A percentile compares a stretch with the other conserved stretches of the same genome.
These are phyloP conservation scores for Anhinga rufa DNA, from an alignment of 2,113 vertebrate genomes.

Conservation along the genomic window DNA sequence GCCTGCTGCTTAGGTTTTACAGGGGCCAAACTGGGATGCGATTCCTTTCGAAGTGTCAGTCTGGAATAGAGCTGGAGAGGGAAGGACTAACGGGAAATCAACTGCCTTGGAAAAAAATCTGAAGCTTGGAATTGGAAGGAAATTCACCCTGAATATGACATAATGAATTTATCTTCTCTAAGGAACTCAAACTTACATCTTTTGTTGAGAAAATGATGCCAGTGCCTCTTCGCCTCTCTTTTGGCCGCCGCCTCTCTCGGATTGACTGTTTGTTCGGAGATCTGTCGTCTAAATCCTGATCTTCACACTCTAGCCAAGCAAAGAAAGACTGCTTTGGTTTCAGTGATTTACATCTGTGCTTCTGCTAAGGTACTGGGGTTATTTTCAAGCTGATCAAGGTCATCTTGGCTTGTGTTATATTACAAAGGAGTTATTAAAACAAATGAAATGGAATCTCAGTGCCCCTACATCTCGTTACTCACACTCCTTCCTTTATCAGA, in stretches of 20 bases:
- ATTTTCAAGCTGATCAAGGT: neutral
- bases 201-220: conserved; percentile 69
- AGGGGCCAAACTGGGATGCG: fast-evolving
- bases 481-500: neutral
- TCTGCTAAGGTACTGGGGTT: neutral
- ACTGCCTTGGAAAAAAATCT: neutral
- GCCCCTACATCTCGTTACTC: neutral
- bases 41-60: neutral
- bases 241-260: conserved; percentile 70
- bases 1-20: neutral
- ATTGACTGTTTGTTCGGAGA: conserved; percentile 45
- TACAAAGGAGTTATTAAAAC: neutral
- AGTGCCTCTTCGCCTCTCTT: conserved; percentile 63
- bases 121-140: neutral
- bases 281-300: conserved; percentile 70
- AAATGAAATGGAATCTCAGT: neutral
- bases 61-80: neutral
- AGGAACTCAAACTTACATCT: conserved; percentile 69
- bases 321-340: conserved; percentile 49
- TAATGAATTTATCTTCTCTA: neutral
- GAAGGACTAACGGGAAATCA: neutral
- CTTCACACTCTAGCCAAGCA: conserved; percentile 71
- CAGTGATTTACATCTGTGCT: neutral
- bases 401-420: neutral
- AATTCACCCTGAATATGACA: neutral